Percentiles rank a stretch among this genome's conserved stretches.
Conservation (phyloP, 1,140 invertebrate genomes). For the Drosophila seguyi region DNA sequence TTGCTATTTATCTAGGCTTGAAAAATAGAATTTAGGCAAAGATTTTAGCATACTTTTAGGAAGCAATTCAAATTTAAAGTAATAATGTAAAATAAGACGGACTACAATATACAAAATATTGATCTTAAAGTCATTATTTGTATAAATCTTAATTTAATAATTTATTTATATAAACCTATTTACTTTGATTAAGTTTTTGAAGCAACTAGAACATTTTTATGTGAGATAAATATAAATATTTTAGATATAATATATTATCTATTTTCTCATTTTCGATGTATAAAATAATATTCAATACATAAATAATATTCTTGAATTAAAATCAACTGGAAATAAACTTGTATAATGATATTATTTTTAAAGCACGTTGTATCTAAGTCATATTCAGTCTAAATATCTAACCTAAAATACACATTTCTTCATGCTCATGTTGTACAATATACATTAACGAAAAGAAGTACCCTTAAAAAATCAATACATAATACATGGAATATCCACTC, state of each 20-base stretch:
- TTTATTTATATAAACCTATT: too few relatives aligned
- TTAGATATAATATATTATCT: too few relatives aligned
- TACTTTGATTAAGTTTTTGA: not conserved
- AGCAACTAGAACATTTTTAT: not conserved
- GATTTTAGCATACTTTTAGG: constrained; percentile 8
- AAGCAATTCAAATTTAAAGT: not conserved
- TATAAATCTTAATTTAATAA: too few relatives aligned
- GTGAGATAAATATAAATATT: not conserved
- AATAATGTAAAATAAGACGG: not conserved
- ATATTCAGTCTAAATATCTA: not conserved
- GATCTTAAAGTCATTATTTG: too few relatives aligned
- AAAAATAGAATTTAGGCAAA: not conserved
- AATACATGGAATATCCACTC: not conserved
- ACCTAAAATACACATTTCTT: not conserved
- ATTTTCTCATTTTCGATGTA: too few relatives aligned
- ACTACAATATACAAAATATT: too few relatives aligned
- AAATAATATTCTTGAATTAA: not conserved
- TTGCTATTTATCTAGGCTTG: not conserved
- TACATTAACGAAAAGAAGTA: not conserved
- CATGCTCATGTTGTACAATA: not conserved
- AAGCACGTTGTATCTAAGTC: not conserved
- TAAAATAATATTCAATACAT: too few relatives aligned
- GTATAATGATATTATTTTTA: not conserved
- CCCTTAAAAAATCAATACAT: not conserved
- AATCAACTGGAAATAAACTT: not conserved